A percentile compares a stretch with the other conserved stretches of the same genome.
phyloP scores from a whole-genome alignment of 2,113 vertebrate species.

The Myocastor coypus region DNA sequence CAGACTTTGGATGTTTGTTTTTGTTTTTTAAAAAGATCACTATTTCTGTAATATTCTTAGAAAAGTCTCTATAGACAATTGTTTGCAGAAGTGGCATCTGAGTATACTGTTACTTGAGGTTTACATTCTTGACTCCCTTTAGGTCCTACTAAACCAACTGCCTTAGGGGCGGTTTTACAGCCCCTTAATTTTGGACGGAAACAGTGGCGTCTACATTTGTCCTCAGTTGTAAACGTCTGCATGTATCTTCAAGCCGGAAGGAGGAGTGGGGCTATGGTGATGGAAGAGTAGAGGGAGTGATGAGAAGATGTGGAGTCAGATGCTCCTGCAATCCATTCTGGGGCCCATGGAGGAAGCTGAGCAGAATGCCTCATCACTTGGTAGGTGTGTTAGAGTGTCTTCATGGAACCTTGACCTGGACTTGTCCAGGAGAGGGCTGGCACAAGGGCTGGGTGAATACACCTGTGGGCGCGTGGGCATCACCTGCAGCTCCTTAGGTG shows the following conservation, averaged over 20 bases:
- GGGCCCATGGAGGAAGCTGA: neutral
- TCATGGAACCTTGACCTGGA: neutral
- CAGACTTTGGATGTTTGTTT: neutral
- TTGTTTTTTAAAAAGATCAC: conserved; percentile 27
- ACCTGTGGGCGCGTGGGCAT: too few species aligned
- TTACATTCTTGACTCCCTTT: neutral
- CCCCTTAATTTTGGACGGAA: conserved; percentile 1
- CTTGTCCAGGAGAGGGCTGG: neutral
- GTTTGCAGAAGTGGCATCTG: conserved; percentile 29
- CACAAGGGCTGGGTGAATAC: neutral
- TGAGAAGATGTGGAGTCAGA: neutral
- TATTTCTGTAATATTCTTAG: conserved; percentile 54
- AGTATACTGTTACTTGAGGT: conserved; percentile 25
- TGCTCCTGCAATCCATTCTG: neutral
- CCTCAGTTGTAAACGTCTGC: neutral
- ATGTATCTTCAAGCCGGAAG: neutral
- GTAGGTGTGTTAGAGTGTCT: neutral
- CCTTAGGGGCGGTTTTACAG: conserved; percentile 16
- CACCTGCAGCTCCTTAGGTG: neutral
- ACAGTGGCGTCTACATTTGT: conserved; percentile 45
- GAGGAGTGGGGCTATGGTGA: neutral
- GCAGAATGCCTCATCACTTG: fast-evolving
- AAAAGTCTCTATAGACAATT: conserved; percentile 33
- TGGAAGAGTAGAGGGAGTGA: neutral
- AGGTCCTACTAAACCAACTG: too few species aligned